phyloP scores from a whole-genome alignment of 2,113 vertebrate genomes.

The Burhinus oedicnemus region DNA sequence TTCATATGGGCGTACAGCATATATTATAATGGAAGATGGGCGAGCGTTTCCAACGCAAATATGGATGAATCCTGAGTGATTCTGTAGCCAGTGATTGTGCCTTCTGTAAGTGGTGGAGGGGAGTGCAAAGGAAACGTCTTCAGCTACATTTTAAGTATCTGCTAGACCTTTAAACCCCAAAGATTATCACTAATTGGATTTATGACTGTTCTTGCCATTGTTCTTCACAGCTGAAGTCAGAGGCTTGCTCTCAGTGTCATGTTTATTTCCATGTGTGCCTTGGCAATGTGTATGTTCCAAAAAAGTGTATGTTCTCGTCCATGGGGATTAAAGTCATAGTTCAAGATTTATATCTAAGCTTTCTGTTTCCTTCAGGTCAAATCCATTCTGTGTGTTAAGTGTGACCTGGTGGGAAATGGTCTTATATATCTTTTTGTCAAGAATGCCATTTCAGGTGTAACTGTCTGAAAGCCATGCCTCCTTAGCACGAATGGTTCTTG shows the following conservation, averaged over 20 bases:
- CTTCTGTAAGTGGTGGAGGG: conserved; percentile 50
- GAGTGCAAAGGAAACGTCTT: background rate
- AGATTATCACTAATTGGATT: conserved; percentile 12
- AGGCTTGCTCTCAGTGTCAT: background rate
- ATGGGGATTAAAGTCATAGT: background rate
- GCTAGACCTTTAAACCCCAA: background rate
- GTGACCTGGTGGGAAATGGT: background rate
- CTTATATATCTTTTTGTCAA: accelerated
- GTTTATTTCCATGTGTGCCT: background rate
- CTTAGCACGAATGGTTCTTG: background rate
- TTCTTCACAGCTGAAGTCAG: conserved; percentile 11
- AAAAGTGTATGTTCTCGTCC: background rate
- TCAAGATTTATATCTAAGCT: background rate
- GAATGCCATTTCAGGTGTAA: background rate
- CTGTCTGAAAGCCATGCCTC: background rate
- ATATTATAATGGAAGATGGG: background rate
- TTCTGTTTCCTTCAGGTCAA: background rate
- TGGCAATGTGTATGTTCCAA: background rate
- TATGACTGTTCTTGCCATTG: background rate
- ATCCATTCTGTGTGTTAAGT: background rate
- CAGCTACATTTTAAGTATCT: background rate
- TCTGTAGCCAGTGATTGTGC: conserved; percentile 42
- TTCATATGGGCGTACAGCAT: conserved; percentile 24
- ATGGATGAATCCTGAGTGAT: background rate
- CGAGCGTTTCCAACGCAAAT: background rate